A percentile compares a stretch with the other conserved stretches of the same genome.
These are phyloP conservation scores for Cremastinae sp. DNA, from an alignment of 2,888 invertebrate genomes.

Conservation along the genomic window DNA sequence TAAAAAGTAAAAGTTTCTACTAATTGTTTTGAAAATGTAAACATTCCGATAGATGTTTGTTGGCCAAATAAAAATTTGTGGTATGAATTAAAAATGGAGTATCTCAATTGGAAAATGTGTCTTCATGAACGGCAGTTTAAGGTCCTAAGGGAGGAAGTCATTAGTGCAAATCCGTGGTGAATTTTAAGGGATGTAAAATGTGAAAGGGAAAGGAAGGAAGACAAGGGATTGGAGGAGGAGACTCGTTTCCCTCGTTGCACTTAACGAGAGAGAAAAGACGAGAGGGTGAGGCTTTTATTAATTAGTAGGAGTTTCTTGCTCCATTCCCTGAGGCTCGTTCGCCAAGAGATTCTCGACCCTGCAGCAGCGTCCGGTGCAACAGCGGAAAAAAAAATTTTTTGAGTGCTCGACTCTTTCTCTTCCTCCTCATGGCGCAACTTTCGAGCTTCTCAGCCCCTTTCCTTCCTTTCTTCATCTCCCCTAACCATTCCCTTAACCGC, in stretches of 20 bases:
- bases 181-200: slow-evolving; percentile 22
- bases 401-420: slow-evolving; percentile 4
- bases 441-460: slow-evolving; percentile 26
- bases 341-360: slow-evolving; percentile 29
- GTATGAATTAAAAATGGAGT: background rate
- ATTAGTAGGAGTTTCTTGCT: slow-evolving; percentile 52
- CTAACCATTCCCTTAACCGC: slow-evolving; percentile 2
- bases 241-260: slow-evolving; percentile 44
- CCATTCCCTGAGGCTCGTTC: slow-evolving; percentile 43
- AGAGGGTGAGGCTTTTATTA: slow-evolving; percentile 52
- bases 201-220: slow-evolving; percentile 20
- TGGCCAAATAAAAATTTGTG: too few relatives aligned
- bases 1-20: too few relatives aligned
- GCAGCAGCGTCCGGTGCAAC: background rate
- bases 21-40: too few relatives aligned
- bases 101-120: too few relatives aligned
- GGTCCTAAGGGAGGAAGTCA: too few relatives aligned
- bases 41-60: too few relatives aligned
- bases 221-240: slow-evolving; percentile 33
- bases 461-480: slow-evolving; percentile 6
- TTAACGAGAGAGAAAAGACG: slow-evolving; percentile 27
- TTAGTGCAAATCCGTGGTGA: slow-evolving; percentile 8
- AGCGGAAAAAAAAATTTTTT: slow-evolving; percentile 34
- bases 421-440: slow-evolving; percentile 18
- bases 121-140: background rate